Percentiles rank a stretch among this genome's conserved stretches.
phyloP scores from a whole-genome alignment of 2,888 invertebrate species.

The Eueremaeus valkanovi region DNA sequence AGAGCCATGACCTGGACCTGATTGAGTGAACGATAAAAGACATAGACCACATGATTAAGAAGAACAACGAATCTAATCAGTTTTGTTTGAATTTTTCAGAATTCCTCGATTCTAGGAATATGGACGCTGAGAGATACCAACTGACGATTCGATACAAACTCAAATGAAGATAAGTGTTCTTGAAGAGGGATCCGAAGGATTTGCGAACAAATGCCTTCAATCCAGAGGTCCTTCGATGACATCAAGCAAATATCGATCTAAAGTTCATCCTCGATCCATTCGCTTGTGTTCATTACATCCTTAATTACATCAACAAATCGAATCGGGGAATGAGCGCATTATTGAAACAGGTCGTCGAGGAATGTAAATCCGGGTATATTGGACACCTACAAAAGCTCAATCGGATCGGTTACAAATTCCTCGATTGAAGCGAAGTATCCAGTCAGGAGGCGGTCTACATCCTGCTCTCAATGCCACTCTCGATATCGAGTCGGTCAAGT shows the following conservation, averaged over 20 bases:
- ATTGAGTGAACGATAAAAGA: not conserved
- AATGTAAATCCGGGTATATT: conserved; percentile 48
- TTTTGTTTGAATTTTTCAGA: not conserved
- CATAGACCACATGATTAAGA: not conserved
- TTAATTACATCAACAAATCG: conserved; percentile 39
- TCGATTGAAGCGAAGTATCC: conserved; percentile 48
- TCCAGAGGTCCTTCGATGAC: not conserved
- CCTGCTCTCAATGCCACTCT: conserved; percentile 47
- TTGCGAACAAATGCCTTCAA: conserved; percentile 22
- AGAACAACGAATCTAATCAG: not conserved
- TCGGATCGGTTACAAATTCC: conserved; percentile 47
- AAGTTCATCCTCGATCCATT: conserved; percentile 42
- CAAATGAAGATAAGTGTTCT: conserved; percentile 30
- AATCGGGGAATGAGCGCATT: conserved; percentile 40
- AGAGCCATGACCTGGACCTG: too few relatives aligned
- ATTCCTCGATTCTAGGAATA: not conserved
- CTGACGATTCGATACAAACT: not conserved
- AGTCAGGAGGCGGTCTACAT: conserved; percentile 49
- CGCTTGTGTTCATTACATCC: conserved; percentile 38
- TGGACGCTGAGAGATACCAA: not conserved
- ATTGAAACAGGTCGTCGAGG: conserved; percentile 4
- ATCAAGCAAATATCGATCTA: conserved; percentile 38
- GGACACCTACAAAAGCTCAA: conserved; percentile 45
- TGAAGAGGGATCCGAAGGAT: not conserved
- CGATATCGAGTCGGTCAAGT: conserved; percentile 42